A percentile compares a stretch with the other conserved stretches of the same genome.
Evolutionary conservation across 2,888 invertebrate species (phyloP).

Genomic region (Pachydiplax longipennis): DNA sequence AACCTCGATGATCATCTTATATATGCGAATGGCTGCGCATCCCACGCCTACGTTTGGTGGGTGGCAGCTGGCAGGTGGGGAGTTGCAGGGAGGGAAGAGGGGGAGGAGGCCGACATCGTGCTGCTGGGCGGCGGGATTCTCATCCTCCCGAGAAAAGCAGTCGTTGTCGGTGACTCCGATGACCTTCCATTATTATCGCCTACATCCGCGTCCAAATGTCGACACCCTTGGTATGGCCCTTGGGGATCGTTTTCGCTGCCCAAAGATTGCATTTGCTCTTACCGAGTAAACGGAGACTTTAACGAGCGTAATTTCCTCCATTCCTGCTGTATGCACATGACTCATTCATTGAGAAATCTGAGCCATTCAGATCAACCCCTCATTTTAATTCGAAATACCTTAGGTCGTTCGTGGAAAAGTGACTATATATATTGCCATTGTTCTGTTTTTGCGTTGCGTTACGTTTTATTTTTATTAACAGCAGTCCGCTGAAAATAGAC

Average conservation of each 20-base stretch:
- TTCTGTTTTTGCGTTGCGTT: neutral
- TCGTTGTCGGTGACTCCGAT: slow-evolving; percentile 22
- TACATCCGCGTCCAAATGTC: slow-evolving; percentile 15
- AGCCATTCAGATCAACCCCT: neutral
- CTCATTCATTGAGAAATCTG: neutral
- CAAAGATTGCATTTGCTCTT: neutral
- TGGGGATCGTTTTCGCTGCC: neutral
- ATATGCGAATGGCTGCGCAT: neutral
- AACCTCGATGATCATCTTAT: neutral
- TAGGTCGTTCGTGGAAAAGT: neutral
- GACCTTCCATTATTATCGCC: slow-evolving; percentile 20
- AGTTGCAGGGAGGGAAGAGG: neutral
- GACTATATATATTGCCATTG: too few species aligned
- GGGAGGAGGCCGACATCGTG: neutral
- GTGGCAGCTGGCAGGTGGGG: neutral
- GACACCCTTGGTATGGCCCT: neutral
- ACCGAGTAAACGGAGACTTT: neutral
- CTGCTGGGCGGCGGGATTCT: neutral
- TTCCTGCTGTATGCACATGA: neutral
- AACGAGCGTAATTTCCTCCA: neutral
- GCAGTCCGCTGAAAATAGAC: too few species aligned
- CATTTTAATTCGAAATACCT: neutral
- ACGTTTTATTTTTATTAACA: too few species aligned
- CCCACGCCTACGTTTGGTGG: slow-evolving; percentile 9
- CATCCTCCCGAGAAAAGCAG: neutral